These are phyloP conservation scores for Pyrochroa serraticornis DNA, from an alignment of 2,888 invertebrate genomes.

Conservation along the genomic window DNA sequence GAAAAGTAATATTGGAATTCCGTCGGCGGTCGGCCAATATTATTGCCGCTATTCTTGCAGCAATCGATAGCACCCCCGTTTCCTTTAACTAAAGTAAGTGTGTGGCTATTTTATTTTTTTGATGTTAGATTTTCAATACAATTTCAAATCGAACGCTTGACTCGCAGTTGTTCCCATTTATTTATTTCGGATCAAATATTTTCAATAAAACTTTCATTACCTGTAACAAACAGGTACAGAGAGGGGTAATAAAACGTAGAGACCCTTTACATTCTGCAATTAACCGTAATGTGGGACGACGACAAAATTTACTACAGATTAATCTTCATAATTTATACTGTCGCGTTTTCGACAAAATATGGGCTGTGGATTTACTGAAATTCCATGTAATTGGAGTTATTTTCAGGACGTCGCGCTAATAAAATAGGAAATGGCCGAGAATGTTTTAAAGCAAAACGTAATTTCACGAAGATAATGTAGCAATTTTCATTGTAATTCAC, in stretches of 20 bases:
- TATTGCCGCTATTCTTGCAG: constrained; percentile 5
- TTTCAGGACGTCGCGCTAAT: too few species aligned
- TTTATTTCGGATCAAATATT: too few species aligned
- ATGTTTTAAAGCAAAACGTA: too few species aligned
- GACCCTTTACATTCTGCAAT: not conserved
- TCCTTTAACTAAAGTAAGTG: not conserved
- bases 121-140: not conserved
- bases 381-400: too few species aligned
- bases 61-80: constrained; percentile 1
- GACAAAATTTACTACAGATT: not conserved
- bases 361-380: not conserved
- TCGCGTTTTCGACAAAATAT: not conserved
- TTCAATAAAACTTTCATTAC: too few species aligned
- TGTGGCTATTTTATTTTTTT: not conserved
- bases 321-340: constrained; percentile 4
- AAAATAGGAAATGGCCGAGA: too few species aligned
- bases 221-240: not conserved
- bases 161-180: too few species aligned
- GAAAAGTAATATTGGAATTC: constrained; percentile 12
- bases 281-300: not conserved
- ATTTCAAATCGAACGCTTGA: not conserved
- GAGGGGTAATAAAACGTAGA: too few species aligned
- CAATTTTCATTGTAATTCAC: not conserved
- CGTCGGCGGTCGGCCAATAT: constrained; percentile 2
- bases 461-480: too few species aligned